Percentiles rank a stretch among this genome's conserved stretches.
phyloP scores from a whole-genome alignment of 2,888 invertebrate species.

The Pyrrhosoma nymphula region DNA sequence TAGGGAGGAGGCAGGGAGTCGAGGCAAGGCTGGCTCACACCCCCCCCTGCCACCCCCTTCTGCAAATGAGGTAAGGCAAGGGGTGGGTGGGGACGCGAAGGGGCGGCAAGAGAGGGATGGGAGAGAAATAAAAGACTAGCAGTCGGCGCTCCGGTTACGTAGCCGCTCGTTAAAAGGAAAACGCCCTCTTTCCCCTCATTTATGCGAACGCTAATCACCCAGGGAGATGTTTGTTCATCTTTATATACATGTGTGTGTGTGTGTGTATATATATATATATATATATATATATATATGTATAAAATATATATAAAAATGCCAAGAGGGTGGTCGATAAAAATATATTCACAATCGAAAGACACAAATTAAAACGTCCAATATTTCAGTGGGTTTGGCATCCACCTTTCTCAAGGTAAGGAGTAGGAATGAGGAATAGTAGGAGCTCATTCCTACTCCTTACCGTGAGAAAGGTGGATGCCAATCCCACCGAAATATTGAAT shows the following conservation, averaged over 20 bases:
- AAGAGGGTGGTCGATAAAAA: no score
- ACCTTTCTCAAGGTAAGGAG: no score
- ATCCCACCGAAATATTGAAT: no score
- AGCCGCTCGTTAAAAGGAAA: constrained; percentile 20
- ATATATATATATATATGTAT: no score
- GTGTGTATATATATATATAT: no score
- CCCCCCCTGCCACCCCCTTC: background rate
- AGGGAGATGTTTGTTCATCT: background rate
- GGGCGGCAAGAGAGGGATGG: background rate
- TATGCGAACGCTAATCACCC: constrained; percentile 27
- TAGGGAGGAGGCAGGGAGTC: background rate
- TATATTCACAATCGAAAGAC: no score
- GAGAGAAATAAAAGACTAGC: background rate
- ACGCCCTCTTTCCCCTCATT: background rate
- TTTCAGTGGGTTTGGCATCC: no score
- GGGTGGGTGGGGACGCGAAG: background rate
- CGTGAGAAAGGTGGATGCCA: no score
- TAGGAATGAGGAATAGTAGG: no score
- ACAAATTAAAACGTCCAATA: no score
- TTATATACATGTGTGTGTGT: background rate
- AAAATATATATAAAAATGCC: no score
- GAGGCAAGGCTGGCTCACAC: background rate
- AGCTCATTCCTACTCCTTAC: no score
- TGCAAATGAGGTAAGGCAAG: background rate
- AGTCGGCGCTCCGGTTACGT: background rate